Conservation (phyloP, 2,888 invertebrate species). For the Myopa testacea region DNA sequence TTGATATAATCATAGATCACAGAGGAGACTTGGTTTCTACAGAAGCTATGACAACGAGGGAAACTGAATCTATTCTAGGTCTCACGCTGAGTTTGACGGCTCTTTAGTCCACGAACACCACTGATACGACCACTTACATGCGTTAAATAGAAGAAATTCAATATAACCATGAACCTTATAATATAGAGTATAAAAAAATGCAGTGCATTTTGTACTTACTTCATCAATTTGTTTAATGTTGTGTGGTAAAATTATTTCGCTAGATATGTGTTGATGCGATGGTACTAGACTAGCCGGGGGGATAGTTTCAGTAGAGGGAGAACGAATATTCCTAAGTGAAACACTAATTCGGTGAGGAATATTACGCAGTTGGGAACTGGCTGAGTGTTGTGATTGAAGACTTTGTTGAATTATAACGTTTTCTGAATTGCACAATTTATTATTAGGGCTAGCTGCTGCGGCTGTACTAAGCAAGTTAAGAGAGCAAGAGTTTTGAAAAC, state of each 20-base stretch:
- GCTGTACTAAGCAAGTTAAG: too few species aligned
- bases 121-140: too few species aligned
- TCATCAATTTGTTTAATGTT: conserved; percentile 64
- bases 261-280: conserved; percentile 49
- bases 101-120: too few species aligned
- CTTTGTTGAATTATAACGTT: conserved; percentile 51
- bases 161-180: too few species aligned
- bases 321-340: conserved; percentile 59
- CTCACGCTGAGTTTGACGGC: too few species aligned
- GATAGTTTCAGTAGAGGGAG: conserved; percentile 66
- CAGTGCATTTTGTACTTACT: conserved; percentile 53
- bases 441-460: conserved; percentile 77
- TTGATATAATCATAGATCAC: too few species aligned
- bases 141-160: too few species aligned
- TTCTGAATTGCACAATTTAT: conserved; percentile 55
- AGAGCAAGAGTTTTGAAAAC: too few species aligned
- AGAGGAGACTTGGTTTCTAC: too few species aligned
- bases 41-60: too few species aligned
- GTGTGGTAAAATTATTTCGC: conserved; percentile 58
- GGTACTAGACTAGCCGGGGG: conserved; percentile 40
- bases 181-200: too few species aligned
- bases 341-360: conserved; percentile 59
- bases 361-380: conserved; percentile 58
- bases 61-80: too few species aligned
- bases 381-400: conserved; percentile 54